Evolutionary conservation across 2,113 vertebrate species (phyloP), one percentile per base, ranked within the genome.

Genomic region (Sapayoa aenigma): DNA sequence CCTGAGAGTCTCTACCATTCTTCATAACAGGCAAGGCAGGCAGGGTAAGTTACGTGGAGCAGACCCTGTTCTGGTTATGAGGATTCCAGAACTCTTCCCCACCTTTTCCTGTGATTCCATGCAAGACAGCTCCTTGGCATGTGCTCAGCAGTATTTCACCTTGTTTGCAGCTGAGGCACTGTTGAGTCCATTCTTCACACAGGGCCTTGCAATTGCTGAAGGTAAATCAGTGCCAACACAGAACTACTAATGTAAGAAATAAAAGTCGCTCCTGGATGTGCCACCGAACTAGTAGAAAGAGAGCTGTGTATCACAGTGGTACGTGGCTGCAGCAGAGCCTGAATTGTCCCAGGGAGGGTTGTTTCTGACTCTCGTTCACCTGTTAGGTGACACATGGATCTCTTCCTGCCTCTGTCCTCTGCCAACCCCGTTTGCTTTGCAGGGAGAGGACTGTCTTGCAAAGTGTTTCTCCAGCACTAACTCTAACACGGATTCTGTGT

Each of bases 271-370:
- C 31, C 28, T 69, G 69, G 4, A 30, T 66, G n/a, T 65, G 41
- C 41, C 35, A 44, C 24, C 25, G 42, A 76, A 65, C 31, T 2
- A 72, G 33, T 10, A 42, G 37, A 46, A 84, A 69, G 65, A 58
- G 55, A 76, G 11, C 59, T 21, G 33, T 68, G 8, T 77, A 21
- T 55, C 46, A 35, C 18, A 14, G 22, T 44, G 18, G 39, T 41
- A 63, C 41, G 3, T 0, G 1, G 25, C 66, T 77, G 28, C 39
- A 47, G 1, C 0, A 86, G 31, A 47, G n/a, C 44, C 27, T 22
- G 19, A 17, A 3, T 27, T 72, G 20, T 68, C 6, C 44, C 71
- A 87, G 24, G 11, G 47, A 41, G 52, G 6, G 27, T 31, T 50
- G 12, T 46, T 79, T 60, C 58, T 78, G 47, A 35, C 33, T 81